Conservation (phyloP, 2,888 invertebrate species). For the Furcula furcula region DNA sequence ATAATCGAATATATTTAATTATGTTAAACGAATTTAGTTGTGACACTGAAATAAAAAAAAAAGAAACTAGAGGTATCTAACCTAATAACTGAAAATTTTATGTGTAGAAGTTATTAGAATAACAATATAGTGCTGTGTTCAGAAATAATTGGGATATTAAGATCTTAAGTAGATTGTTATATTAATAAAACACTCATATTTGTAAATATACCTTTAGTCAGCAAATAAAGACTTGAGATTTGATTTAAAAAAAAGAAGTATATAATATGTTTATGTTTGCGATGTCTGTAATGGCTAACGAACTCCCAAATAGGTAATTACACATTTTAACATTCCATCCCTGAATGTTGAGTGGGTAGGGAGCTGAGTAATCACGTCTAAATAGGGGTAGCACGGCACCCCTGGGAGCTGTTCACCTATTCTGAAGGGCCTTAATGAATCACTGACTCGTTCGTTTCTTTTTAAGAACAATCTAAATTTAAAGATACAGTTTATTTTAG, state of each 20-base stretch:
- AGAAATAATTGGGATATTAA: no score
- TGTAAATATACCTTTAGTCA: neutral
- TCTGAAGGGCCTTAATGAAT: conserved; percentile 27
- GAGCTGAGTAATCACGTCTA: conserved; percentile 19
- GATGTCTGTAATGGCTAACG: no score
- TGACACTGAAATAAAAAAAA: no score
- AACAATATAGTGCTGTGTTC: no score
- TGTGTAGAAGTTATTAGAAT: no score
- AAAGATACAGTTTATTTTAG: no score
- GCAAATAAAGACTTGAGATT: neutral
- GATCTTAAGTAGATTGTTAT: no score
- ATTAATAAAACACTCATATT: no score
- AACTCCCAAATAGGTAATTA: conserved; percentile 13
- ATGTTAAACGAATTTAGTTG: neutral
- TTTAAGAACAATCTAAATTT: conserved; percentile 6
- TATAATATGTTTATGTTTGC: no score
- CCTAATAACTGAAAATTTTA: no score
- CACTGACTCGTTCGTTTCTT: conserved; percentile 19
- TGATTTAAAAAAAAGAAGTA: neutral
- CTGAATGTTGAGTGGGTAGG: conserved; percentile 13
- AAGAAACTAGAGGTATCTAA: no score
- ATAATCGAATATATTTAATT: neutral
- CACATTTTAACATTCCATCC: conserved; percentile 14
- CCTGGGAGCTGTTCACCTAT: conserved; percentile 24
- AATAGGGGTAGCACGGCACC: conserved; percentile 23